Evolutionary conservation across 1,140 invertebrate species (phyloP), one percentile per base, ranked within the genome.

Genomic region (Venustaconcha ellipsiformis): DNA sequence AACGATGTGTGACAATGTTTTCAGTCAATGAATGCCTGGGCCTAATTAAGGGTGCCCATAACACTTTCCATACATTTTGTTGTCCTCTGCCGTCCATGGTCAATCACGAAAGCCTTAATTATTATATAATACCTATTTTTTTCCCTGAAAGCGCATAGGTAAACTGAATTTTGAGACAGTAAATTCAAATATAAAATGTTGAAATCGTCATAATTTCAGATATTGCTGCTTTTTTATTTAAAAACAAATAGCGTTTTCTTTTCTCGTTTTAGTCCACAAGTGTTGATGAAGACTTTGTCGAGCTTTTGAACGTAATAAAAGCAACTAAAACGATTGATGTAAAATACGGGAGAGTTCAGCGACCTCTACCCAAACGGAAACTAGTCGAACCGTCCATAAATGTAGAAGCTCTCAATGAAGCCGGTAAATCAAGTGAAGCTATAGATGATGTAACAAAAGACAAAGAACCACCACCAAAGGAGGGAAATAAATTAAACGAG

Each of bases 321-420:
- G 56, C 68, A 23, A n/a, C 66, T 11, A 70, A 65, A 59, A 67
- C 74, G 58, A 23, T 80, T n/a, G 58, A 63, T 3, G 65, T 80
- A 4, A 65, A 70, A 62, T 70, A 80, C 73, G 79, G 79, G 37
- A 72, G 64, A 26, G 64, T 78, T 58, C 65, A 78, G 57, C 72
- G 37, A 74, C 65, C 67, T 70, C 13, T 67, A 72, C 15, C 14
- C 75, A 1, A 73, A 78, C 18, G 58, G 60, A n/a, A 67, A 75
- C 64, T 69, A 74, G 73, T 65, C 73, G 66, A 72, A 70, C 26
- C 56, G 26, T 1, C 48, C 58, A 15, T 70, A 77, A 67, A 72
- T 63, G n/a, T 70, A 65, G 8, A 70, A 72, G 56, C 65, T 68
- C 26, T 58, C 23, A 68, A 63, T n/a, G 63, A 63, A 17, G 68